phyloP scores from a whole-genome alignment of 2,797 vertebrate genomes.

The Melanotaenia trifasciata region DNA sequence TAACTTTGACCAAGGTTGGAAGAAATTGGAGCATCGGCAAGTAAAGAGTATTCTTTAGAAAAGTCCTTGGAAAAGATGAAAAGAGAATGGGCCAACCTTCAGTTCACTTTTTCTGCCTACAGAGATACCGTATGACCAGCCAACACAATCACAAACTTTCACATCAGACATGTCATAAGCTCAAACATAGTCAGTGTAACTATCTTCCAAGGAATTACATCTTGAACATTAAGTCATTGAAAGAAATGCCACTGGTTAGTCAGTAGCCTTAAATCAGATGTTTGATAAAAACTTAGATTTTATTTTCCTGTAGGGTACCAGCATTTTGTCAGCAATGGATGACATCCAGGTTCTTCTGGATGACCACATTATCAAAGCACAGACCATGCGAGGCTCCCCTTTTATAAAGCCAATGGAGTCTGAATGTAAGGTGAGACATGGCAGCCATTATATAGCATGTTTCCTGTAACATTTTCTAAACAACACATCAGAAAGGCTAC shows the following conservation, averaged over 20 bases:
- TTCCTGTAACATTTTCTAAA: constrained; percentile 10
- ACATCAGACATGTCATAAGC: not conserved
- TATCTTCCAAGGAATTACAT: not conserved
- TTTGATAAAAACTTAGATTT: constrained; percentile 1
- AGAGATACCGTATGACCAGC: constrained; percentile 88
- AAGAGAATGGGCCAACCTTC: constrained; percentile 85
- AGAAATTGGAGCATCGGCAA: constrained; percentile 88
- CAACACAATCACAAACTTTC: constrained; percentile 8
- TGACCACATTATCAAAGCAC: constrained; percentile 92
- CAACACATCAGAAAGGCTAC: constrained; percentile 2
- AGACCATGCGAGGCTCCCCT: constrained; percentile 92
- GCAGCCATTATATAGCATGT: not conserved
- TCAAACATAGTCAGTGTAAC: not conserved
- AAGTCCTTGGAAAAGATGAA: constrained; percentile 93
- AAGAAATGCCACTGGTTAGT: not conserved
- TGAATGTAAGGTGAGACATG: constrained; percentile 88
- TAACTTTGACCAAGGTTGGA: constrained; percentile 83
- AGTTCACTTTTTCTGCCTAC: constrained; percentile 85
- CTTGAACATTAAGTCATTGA: constrained; percentile 12
- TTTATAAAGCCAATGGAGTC: constrained; percentile 91
- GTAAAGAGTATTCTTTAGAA: constrained; percentile 92
- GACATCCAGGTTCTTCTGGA: constrained; percentile 93
- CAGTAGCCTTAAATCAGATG: not conserved
- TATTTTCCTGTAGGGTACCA: constrained; percentile 83
- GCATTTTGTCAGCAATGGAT: constrained; percentile 88